Evolutionary conservation across 2,113 vertebrate genomes (phyloP), one percentile per base, ranked within the genome.

Genomic region (Callopanchax toddi): DNA sequence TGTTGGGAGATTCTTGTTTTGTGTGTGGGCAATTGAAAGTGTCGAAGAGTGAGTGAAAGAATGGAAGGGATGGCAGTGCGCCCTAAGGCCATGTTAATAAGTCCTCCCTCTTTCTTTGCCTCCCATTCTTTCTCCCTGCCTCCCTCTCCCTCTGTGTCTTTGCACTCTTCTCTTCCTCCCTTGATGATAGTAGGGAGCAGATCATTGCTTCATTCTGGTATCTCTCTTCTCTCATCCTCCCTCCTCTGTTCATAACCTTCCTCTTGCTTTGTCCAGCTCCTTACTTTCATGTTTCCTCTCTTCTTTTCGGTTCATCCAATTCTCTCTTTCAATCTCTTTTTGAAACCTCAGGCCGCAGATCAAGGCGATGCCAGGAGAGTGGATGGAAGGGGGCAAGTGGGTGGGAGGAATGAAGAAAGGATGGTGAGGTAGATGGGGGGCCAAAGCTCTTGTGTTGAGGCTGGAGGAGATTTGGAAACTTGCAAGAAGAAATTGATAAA

Each of bases 161-260:
- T 62, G 34, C 43, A 12, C 67, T 82, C 74, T 63, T 72, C 73
- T 74, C 84, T 84, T 66, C 73, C 75, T 87, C 87, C 85, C 81
- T 87, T 53, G 82, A 79, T 57, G 59, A 83, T 79, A 68, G 64
- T 46, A 9, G 74, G 63, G 86, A 67, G 56, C 42, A 58, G 78
- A 86, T 86, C 81, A 80, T 87, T 84, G 81, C 86, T 78, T 87
- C 85, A 73, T 54, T 81, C 67, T 67, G 73, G 67, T 23, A 26
- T 76, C 74, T 60, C 74, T 63, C 74, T 54, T 74, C 43, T 40
- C 60, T 45, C 42, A 36, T 32, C 76, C 74, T 62, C 48, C 82
- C 84, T 71, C 61, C 70, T 46, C 43, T 52, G 25, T 60, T 44
- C 29, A 22, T 50, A 62, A 54, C 29, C 60, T 69, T 64, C 54